Conservation (phyloP, 2,113 vertebrate species). For the Phyllostomus hastatus region DNA sequence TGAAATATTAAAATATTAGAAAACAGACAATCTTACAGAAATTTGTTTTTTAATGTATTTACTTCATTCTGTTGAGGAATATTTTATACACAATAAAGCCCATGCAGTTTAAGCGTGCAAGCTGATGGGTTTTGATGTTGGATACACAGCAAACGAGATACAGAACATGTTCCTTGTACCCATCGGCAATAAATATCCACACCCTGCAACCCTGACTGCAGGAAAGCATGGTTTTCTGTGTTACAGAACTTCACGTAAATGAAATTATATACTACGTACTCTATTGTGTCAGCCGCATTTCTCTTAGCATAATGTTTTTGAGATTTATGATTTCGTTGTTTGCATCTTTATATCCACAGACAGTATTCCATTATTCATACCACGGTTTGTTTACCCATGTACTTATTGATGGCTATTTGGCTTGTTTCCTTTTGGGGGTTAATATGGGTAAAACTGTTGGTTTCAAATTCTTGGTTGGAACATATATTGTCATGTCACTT, state of each 20-base stretch:
- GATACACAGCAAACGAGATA: background rate
- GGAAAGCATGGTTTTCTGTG: background rate
- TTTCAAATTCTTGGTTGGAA: background rate
- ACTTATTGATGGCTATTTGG: background rate
- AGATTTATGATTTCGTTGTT: no score
- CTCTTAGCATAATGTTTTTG: background rate
- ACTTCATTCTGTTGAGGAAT: background rate
- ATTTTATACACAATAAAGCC: background rate
- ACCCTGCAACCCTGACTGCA: background rate
- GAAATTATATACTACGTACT: background rate
- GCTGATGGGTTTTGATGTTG: background rate
- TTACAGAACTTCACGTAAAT: background rate
- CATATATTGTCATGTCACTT: background rate
- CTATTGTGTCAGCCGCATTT: background rate
- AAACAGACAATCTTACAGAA: background rate
- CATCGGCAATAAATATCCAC: background rate
- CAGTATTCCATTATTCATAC: background rate
- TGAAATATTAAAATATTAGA: background rate
- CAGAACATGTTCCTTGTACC: background rate
- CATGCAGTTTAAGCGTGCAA: background rate
- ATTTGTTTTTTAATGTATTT: background rate
- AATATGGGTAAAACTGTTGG: background rate
- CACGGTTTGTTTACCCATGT: background rate
- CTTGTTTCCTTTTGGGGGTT: background rate
- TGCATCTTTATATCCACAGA: background rate